phyloP scores from a whole-genome alignment of 2,888 invertebrate genomes.

The Octonoba sinensis region DNA sequence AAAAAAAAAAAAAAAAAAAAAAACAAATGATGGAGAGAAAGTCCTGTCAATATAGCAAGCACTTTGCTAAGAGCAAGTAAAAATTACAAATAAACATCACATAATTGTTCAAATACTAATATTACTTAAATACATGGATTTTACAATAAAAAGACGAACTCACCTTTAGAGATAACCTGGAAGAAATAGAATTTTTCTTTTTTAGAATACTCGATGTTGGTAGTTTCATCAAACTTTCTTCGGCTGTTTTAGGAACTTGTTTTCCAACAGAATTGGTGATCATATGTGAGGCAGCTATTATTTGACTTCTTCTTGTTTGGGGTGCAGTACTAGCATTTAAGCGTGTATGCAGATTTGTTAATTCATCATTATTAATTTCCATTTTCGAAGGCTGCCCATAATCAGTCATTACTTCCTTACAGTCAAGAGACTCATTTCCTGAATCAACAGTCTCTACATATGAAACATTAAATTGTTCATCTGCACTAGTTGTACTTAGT shows the following conservation, averaged over 20 bases:
- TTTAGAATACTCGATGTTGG: constrained; percentile 45
- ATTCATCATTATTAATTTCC: constrained; percentile 27
- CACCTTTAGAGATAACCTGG: constrained; percentile 30
- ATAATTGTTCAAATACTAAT: no score
- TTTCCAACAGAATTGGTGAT: not conserved
- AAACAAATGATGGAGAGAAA: no score
- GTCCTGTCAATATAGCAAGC: no score
- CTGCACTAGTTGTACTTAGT: not conserved
- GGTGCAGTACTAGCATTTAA: constrained; percentile 34
- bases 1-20: no score
- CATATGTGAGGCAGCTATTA: constrained; percentile 35
- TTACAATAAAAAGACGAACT: not conserved
- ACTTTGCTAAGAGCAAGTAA: no score
- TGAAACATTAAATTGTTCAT: not conserved
- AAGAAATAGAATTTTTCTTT: constrained; percentile 17
- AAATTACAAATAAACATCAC: no score
- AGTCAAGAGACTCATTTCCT: not conserved
- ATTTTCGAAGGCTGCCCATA: not conserved
- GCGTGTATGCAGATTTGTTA: constrained; percentile 44
- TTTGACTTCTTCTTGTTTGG: constrained; percentile 37
- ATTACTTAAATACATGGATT: not conserved
- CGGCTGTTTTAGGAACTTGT: no score
- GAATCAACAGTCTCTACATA: no score
- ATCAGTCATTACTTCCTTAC: not conserved
- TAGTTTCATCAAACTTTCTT: no score